phyloP scores from a whole-genome alignment of 1,140 invertebrate genomes.

The Trachymyrmex cornetzi region DNA sequence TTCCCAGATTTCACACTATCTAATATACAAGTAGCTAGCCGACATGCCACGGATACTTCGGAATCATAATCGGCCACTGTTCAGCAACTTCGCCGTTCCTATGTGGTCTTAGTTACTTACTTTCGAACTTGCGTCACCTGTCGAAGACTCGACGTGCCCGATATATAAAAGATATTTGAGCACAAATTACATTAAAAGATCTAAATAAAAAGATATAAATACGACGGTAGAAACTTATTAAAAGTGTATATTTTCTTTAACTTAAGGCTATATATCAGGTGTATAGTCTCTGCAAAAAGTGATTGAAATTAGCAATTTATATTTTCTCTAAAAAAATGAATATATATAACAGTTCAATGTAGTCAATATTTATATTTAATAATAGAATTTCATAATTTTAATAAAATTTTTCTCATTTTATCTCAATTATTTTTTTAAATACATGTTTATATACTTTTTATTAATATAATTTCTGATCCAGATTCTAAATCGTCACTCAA shows the following conservation, averaged over 20 bases:
- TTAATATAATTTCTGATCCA: too few species aligned
- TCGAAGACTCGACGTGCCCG: neutral
- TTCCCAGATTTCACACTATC: constrained; percentile 19
- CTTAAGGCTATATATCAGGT: too few species aligned
- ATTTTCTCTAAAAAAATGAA: neutral
- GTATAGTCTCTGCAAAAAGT: too few species aligned
- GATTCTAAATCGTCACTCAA: too few species aligned
- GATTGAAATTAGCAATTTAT: neutral
- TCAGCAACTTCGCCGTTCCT: constrained; percentile 30
- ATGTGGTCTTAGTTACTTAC: constrained; percentile 19
- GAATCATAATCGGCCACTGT: constrained; percentile 42
- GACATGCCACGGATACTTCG: constrained; percentile 32
- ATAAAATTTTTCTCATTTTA: too few species aligned
- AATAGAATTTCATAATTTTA: too few species aligned
- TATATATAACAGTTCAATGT: too few species aligned
- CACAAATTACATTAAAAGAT: neutral
- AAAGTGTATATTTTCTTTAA: neutral
- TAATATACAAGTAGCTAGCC: constrained; percentile 39
- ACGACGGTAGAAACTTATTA: neutral
- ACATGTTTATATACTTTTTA: too few species aligned
- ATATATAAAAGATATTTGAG: neutral
- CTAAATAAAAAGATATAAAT: neutral
- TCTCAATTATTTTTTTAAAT: too few species aligned
- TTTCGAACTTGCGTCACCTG: constrained; percentile 17
- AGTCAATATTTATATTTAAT: too few species aligned